Evolutionary conservation across 1,140 invertebrate genomes (phyloP).

Genomic region (Dendrolimus kikuchii): DNA sequence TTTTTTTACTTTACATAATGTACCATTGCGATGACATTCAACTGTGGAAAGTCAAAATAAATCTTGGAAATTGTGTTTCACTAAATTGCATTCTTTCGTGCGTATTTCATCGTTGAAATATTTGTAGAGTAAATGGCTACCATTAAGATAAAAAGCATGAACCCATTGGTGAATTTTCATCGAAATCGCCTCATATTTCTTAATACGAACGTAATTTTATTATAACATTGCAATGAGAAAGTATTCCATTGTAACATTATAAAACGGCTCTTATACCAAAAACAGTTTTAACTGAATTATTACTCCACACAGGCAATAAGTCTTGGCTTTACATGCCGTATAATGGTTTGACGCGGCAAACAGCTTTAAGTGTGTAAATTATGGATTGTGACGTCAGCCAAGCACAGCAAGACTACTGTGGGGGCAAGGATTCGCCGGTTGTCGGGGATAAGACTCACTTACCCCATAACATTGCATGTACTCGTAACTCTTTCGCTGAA

Average conservation of each 20-base stretch:
- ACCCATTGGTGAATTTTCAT: constrained; percentile 37
- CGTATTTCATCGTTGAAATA: constrained; percentile 31
- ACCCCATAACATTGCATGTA: constrained; percentile 9
- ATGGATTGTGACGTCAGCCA: constrained; percentile 60
- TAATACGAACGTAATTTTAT: constrained; percentile 54
- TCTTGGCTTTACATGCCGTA: constrained; percentile 63
- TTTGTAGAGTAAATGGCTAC: constrained; percentile 29
- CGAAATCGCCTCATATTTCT: constrained; percentile 43
- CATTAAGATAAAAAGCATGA: constrained; percentile 44
- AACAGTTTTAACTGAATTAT: constrained; percentile 67
- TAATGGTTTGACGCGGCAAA: constrained; percentile 71
- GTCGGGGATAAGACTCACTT: constrained; percentile 21
- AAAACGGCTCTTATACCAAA: constrained; percentile 45
- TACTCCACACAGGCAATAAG: constrained; percentile 53
- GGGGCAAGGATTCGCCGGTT: constrained; percentile 44
- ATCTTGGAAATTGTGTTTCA: neutral
- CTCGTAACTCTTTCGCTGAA: neutral
- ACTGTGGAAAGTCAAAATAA: neutral
- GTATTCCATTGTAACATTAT: constrained; percentile 50
- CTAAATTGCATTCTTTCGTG: constrained; percentile 1
- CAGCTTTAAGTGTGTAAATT: constrained; percentile 71
- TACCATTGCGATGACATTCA: constrained; percentile 2
- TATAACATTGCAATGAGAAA: constrained; percentile 45
- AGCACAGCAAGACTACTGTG: constrained; percentile 53
- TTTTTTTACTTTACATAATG: neutral